Evolutionary conservation across 2,113 vertebrate genomes (phyloP).

Genomic region (Egretta garzetta): DNA sequence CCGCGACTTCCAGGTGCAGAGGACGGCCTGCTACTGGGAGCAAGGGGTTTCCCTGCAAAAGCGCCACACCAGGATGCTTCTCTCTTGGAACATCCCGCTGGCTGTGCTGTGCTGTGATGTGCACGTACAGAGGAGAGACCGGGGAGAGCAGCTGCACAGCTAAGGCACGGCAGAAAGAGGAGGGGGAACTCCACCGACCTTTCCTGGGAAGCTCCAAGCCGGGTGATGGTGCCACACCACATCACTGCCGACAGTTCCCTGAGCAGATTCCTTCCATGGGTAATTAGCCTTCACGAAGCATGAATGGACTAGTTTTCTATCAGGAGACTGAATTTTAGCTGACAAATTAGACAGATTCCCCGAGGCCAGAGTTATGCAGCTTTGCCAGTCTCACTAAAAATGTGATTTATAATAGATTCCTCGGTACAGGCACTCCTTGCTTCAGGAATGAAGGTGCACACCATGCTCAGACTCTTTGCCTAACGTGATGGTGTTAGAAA

Average conservation of each 20-base stretch:
- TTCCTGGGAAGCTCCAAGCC: neutral
- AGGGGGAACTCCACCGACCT: neutral
- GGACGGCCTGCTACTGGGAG: neutral
- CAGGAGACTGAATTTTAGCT: conserved; percentile 73
- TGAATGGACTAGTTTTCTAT: conserved; percentile 75
- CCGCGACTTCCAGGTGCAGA: neutral
- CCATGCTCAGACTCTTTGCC: neutral
- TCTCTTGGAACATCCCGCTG: neutral
- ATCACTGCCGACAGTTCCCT: conserved; percentile 44
- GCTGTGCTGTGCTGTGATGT: accelerated
- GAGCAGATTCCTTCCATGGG: conserved; percentile 65
- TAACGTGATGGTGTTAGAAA: neutral
- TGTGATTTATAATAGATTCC: conserved; percentile 78
- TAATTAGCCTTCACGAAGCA: conserved; percentile 65
- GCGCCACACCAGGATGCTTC: accelerated
- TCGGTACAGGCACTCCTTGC: conserved; percentile 65
- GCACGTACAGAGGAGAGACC: neutral
- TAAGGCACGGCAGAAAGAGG: neutral
- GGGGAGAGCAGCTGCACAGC: neutral
- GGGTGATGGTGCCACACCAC: neutral
- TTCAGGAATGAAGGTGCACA: conserved; percentile 67
- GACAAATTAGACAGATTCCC: conserved; percentile 80
- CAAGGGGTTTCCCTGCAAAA: neutral
- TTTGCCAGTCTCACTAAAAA: conserved; percentile 70
- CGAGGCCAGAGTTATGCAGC: conserved; percentile 66